Evolutionary conservation across 2,888 invertebrate species (phyloP), one percentile per base, ranked within the genome.

Genomic region (Horisme vitalbata): DNA sequence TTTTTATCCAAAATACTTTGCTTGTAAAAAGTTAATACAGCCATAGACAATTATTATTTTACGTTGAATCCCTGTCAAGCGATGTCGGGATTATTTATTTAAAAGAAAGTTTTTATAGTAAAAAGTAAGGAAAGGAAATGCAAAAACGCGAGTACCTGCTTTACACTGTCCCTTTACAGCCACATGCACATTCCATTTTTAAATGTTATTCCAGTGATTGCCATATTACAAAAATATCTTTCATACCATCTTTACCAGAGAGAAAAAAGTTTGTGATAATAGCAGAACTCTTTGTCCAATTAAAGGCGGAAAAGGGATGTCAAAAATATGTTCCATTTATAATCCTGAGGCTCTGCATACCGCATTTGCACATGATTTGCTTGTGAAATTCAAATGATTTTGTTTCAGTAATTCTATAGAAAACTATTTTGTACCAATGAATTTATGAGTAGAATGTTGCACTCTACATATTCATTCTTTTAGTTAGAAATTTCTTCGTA

Each of bases 51-150:
- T 84, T 82, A 83, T 86, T 87, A 86, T 87, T 87, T 84, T 83
- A 78, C 77, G 72, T 76, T 79, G 82, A 82, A 85, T 82, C 84
- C 83, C 71, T 83, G 88, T 87, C 88, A 87, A 76, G 70, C 78
- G 65, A 72, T 74, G 84, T 82, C 79, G 75, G 83, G 83, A 83
- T 85, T 88, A 87, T 89, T 88, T 87, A 88, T 88, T 88, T 88
- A 85, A 83, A 88, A 89, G 89, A 88, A 89, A 89, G 89, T 89
- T 88, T 86, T 88, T 87, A 87, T 83, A 83, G 75, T 83, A 89
- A 89, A 89, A 89, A 89, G 83, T 68, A 59, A 62, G 83, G 83
- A 83, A 78, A 89, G 88, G 89, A 89, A 89, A 89, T 89, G 87
- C 87, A 89, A 89, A 89, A 88, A 89, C 84, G 67, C 66, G 66